Conservation (phyloP, 1,140 invertebrate genomes). For the Euura lappo region DNA sequence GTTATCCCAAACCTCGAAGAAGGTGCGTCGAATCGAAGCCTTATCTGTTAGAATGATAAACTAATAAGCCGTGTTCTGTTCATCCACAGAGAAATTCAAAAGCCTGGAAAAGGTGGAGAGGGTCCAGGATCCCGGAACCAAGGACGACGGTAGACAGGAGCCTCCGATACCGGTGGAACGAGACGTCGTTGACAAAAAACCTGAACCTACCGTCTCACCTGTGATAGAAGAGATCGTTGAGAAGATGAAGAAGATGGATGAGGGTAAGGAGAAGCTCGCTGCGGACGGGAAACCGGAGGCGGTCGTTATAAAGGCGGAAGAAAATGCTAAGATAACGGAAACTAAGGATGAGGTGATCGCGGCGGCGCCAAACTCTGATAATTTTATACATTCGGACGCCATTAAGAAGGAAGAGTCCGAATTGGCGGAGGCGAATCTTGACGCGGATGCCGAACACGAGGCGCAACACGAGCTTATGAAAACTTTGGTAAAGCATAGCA, state of each 20-base stretch:
- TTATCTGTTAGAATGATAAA: not conserved
- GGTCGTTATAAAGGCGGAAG: constrained; percentile 49
- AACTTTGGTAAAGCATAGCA: constrained; percentile 64
- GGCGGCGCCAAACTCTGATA: constrained; percentile 37
- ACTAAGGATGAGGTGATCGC: constrained; percentile 41
- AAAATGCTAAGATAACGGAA: constrained; percentile 54
- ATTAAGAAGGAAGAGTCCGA: constrained; percentile 61
- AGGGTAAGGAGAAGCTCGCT: constrained; percentile 39
- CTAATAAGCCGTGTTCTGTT: not conserved
- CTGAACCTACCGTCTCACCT: constrained; percentile 30
- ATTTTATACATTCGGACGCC: constrained; percentile 54
- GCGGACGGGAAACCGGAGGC: constrained; percentile 50
- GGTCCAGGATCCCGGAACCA: constrained; percentile 6
- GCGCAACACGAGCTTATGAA: constrained; percentile 61
- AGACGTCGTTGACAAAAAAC: constrained; percentile 33
- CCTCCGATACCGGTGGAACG: constrained; percentile 62
- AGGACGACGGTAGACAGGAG: constrained; percentile 56
- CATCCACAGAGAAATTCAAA: constrained; percentile 9
- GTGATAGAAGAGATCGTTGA: constrained; percentile 32
- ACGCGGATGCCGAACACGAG: constrained; percentile 29
- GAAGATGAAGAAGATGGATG: constrained; percentile 30
- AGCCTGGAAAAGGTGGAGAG: constrained; percentile 14
- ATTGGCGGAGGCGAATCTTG: constrained; percentile 30
- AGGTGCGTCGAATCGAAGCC: not conserved
- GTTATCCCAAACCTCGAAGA: constrained; percentile 38